phyloP scores from a whole-genome alignment of 2,888 invertebrate genomes.

The Timandra comae region DNA sequence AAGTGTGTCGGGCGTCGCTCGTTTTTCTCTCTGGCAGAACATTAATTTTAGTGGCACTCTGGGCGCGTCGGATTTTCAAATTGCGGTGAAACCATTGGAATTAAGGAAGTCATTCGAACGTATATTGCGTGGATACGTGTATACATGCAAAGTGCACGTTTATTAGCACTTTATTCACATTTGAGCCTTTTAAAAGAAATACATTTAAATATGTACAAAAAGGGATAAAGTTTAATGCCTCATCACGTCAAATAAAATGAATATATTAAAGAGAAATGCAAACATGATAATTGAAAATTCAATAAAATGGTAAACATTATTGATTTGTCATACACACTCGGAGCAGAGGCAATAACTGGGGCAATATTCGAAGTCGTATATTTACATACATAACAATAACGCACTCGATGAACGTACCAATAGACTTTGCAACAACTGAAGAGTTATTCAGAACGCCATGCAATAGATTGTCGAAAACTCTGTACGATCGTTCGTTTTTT shows the following conservation, averaged over 20 bases:
- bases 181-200: too few relatives aligned
- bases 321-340: constrained; percentile 11
- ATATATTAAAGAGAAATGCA: too few relatives aligned
- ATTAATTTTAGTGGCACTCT: constrained; percentile 72
- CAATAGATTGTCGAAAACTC: constrained; percentile 50
- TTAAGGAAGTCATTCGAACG: constrained; percentile 29
- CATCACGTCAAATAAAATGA: too few relatives aligned
- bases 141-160: neutral
- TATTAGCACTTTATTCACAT: neutral
- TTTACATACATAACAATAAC: constrained; percentile 25
- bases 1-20: constrained; percentile 49
- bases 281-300: too few relatives aligned
- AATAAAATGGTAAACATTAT: too few relatives aligned
- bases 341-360: constrained; percentile 24
- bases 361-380: constrained; percentile 31
- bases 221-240: too few relatives aligned
- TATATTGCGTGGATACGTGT: too few relatives aligned
- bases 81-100: constrained; percentile 56
- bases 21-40: constrained; percentile 73
- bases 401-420: constrained; percentile 18
- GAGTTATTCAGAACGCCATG: constrained; percentile 35
- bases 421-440: constrained; percentile 32
- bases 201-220: too few relatives aligned
- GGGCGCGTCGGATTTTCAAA: constrained; percentile 62
- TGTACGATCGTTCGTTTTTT: constrained; percentile 40